Base-by-base conservation (phyloP, 1,140 invertebrate species). In the Magallana ariakensis region DNA sequence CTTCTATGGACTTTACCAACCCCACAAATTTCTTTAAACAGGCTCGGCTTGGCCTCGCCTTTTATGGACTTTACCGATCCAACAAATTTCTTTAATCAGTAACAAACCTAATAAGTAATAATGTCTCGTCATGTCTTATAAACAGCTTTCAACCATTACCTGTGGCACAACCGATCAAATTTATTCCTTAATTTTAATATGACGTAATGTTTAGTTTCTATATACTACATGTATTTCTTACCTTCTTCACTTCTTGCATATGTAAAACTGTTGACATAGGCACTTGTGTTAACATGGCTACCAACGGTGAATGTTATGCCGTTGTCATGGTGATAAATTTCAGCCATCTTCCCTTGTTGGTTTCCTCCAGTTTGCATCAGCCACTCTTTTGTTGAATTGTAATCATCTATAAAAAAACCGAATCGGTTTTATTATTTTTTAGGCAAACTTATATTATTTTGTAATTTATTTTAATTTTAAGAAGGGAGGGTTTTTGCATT, bases 271-370 rank as follows among this genome's bases (percentile, higher is more conserved):
- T 13, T 26, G 19, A 15, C 22, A 10, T 8, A 3, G 19, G 11
- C 13, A 75, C 22, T 22, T 13, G 11, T 26, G 22, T 75, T 26
- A 11, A 75, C 66, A 75, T 26, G 33, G 66, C 66, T 75, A 26
- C 66, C 22, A 10, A 75, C 66, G 13, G 26, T 75, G 11, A 75
- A 75, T 46, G 22, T 75, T 13, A 75, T 22, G 22, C 33, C 33
- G 15, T 19, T 75, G 7, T 75, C 66, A 13, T 75, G 66, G 66
- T 75, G 66, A 75, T 75, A 75, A 75, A 75, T 26, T 13, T 75
- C 66, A 0, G 66, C 66, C 22, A 33, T 33, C 33, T 75, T 75
- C 19, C 10, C 22, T 13, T 9, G 19, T 11, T 13, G 11, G 9
- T 22, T 75, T 33, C 33, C 66, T 33, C 26, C 66, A 9, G 3